Conservation (phyloP, 2,797 vertebrate species). For the Tinamus major region DNA sequence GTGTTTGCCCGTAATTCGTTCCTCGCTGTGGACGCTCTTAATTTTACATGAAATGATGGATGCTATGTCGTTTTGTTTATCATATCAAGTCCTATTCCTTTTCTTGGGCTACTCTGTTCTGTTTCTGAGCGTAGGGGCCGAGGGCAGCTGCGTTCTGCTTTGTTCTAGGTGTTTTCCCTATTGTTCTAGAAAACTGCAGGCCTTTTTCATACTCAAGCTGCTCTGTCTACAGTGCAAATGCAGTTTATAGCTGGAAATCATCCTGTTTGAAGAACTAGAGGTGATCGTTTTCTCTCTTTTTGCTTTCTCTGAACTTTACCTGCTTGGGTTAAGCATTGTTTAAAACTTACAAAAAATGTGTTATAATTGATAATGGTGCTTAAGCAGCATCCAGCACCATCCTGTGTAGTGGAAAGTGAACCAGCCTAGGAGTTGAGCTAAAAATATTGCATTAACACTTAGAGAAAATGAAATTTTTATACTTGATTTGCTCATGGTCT, state of each 20-base stretch:
- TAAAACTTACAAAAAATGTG: slow-evolving; percentile 62
- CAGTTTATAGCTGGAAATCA: slow-evolving; percentile 64
- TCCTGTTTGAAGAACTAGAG: slow-evolving; percentile 8
- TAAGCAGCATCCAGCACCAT: slow-evolving; percentile 67
- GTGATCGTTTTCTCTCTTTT: background rate
- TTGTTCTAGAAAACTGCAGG: background rate
- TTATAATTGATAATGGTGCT: slow-evolving; percentile 72
- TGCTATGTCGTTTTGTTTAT: slow-evolving; percentile 55
- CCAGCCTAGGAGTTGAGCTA: slow-evolving; percentile 65
- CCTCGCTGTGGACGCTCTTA: slow-evolving; percentile 57
- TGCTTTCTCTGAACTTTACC: slow-evolving; percentile 56
- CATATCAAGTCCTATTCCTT: slow-evolving; percentile 37
- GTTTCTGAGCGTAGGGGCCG: background rate
- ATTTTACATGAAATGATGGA: slow-evolving; percentile 46
- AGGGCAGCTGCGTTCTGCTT: background rate
- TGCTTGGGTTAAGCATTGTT: slow-evolving; percentile 48
- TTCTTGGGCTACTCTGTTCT: background rate
- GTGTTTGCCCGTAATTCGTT: background rate
- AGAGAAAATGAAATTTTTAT: slow-evolving; percentile 75
- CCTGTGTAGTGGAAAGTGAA: slow-evolving; percentile 60
- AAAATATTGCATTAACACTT: slow-evolving; percentile 76
- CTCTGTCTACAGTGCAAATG: slow-evolving; percentile 59
- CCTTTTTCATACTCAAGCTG: slow-evolving; percentile 47
- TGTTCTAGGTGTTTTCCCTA: background rate
- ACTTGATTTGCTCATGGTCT: slow-evolving; percentile 73